phyloP scores from a whole-genome alignment of 2,113 vertebrate species.

The Empidonax traillii region DNA sequence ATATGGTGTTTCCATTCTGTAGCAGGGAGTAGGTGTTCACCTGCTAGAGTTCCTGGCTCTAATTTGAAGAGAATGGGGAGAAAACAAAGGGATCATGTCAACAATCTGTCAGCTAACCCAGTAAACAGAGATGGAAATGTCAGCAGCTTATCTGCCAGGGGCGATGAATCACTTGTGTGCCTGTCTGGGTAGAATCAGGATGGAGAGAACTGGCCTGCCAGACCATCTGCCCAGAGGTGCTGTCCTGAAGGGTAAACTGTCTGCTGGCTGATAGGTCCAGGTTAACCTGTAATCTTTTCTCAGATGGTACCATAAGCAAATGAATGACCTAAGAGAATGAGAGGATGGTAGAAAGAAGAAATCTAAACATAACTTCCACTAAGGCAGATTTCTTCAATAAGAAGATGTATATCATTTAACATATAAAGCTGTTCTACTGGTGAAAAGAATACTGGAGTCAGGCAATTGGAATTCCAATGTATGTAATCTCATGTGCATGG shows the following conservation, averaged over 20 bases:
- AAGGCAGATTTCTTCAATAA: not conserved
- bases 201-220: not conserved
- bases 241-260: not conserved
- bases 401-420: not conserved
- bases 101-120: conserved; percentile 5
- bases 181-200: not conserved
- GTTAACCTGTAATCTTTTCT: not conserved
- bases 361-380: not conserved
- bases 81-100: not conserved
- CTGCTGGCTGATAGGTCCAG: not conserved
- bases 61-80: not conserved
- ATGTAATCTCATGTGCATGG: not conserved
- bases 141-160: not conserved
- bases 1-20: not conserved
- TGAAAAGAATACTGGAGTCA: not conserved
- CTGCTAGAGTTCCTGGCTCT: not conserved
- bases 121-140: conserved; percentile 29
- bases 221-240: not conserved
- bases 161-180: conserved; percentile 1
- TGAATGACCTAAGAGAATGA: not conserved
- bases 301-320: not conserved
- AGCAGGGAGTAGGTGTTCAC: not conserved
- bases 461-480: not conserved
- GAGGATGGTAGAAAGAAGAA: not conserved
- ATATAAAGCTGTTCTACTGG: not conserved